Conservation (phyloP, 2,797 vertebrate species). For the Sorex maritimensis region DNA sequence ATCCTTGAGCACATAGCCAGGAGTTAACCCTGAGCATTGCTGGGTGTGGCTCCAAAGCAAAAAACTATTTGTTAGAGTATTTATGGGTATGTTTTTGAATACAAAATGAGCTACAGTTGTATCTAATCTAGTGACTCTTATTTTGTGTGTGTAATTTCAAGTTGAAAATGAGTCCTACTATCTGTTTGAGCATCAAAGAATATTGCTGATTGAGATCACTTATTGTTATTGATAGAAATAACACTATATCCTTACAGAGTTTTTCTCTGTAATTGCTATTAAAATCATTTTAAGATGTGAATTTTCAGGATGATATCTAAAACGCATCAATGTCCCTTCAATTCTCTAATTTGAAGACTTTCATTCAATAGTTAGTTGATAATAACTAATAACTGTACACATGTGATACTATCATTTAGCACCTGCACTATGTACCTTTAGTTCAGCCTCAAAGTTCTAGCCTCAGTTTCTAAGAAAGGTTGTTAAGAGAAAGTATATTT, state of each 20-base stretch:
- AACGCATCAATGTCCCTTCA: neutral
- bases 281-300: slow-evolving; percentile 33
- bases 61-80: neutral
- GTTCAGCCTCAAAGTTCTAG: neutral
- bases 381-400: neutral
- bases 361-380: slow-evolving; percentile 14
- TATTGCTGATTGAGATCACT: neutral
- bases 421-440: neutral
- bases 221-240: neutral
- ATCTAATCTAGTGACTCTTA: neutral
- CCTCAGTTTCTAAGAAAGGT: neutral
- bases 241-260: neutral
- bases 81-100: neutral
- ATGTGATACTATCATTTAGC: neutral
- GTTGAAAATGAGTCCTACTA: neutral
- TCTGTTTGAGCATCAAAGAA: slow-evolving; percentile 2
- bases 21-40: too few species aligned
- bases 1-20: too few species aligned
- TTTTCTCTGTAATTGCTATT: slow-evolving; percentile 10
- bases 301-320: slow-evolving; percentile 34
- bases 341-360: neutral
- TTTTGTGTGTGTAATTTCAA: neutral
- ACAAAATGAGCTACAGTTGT: neutral
- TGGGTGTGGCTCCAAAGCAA: too few species aligned
- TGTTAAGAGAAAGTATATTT: neutral